phyloP scores from a whole-genome alignment of 2,113 vertebrate genomes.

The Danionella cerebrum region DNA sequence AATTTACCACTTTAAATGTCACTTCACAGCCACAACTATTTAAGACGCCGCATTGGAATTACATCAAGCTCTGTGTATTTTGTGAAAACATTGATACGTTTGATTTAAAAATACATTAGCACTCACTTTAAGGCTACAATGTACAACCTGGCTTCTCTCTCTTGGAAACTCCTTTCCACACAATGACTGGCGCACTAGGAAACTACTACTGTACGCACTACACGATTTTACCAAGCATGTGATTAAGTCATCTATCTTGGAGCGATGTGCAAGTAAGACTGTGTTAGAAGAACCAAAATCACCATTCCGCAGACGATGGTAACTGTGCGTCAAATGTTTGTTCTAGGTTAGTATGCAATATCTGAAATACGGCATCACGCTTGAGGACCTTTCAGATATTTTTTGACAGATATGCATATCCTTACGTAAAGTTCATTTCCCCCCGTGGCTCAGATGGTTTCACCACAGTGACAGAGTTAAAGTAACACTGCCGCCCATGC shows the following conservation, averaged over 20 bases:
- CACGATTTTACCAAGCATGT: conserved; percentile 9
- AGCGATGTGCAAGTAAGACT: conserved; percentile 36
- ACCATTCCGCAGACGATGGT: background rate
- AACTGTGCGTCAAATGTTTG: background rate
- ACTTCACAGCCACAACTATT: conserved; percentile 15
- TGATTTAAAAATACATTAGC: conserved; percentile 18
- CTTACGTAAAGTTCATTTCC: background rate
- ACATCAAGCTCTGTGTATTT: background rate
- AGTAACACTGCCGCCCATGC: background rate
- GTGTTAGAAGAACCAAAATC: conserved; percentile 1
- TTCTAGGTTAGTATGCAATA: conserved; percentile 16
- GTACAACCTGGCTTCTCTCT: conserved; percentile 26
- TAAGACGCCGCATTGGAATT: conserved; percentile 6
- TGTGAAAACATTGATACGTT: conserved; percentile 3
- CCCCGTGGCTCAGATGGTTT: conserved; percentile 8
- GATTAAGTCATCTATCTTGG: conserved; percentile 20
- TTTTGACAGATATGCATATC: conserved; percentile 7
- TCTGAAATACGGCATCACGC: conserved; percentile 12
- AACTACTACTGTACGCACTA: conserved; percentile 10
- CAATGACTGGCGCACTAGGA: background rate
- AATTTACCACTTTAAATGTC: background rate
- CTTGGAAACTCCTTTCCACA: background rate
- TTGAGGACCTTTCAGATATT: background rate
- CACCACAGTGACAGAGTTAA: background rate
- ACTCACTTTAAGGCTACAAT: conserved; percentile 39